These are phyloP conservation scores for Sebastes fasciatus DNA, from an alignment of 2,113 vertebrate genomes.

Conservation along the genomic window DNA sequence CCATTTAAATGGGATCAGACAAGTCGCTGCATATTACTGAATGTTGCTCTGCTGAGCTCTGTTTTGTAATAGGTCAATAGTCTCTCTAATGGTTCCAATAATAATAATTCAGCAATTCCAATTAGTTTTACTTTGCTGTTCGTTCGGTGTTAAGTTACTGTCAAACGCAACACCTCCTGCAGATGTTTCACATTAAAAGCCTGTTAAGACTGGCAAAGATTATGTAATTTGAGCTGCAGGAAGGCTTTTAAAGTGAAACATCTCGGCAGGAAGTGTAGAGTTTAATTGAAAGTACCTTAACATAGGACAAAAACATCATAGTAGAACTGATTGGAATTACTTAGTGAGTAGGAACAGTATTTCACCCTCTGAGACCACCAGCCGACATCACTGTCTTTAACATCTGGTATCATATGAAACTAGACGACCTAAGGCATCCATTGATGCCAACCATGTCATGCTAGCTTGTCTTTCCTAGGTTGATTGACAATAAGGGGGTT, in stretches of 20 bases:
- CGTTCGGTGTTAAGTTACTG: background rate
- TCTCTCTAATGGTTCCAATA: background rate
- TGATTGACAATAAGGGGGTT: too few relatives aligned
- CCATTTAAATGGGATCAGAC: background rate
- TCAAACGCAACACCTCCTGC: background rate
- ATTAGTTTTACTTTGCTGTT: background rate
- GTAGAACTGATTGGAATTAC: background rate
- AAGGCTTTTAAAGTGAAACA: slow-evolving; percentile 3
- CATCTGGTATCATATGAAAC: too few relatives aligned
- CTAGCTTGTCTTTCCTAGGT: too few relatives aligned
- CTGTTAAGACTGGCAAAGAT: background rate
- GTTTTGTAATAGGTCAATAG: background rate
- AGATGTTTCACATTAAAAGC: slow-evolving; percentile 3
- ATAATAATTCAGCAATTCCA: background rate
- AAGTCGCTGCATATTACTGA: background rate
- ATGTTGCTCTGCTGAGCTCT: background rate
- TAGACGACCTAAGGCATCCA: too few relatives aligned
- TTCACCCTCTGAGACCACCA: too few relatives aligned
- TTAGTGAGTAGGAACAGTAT: background rate
- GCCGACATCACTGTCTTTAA: too few relatives aligned
- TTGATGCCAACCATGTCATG: too few relatives aligned
- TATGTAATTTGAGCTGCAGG: background rate
- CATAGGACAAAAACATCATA: background rate
- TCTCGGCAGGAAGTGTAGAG: background rate
- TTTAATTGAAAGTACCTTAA: background rate